Evolutionary conservation across 2,888 invertebrate genomes (phyloP), one percentile per base, ranked within the genome.

Genomic region (Cremastinae sp.): DNA sequence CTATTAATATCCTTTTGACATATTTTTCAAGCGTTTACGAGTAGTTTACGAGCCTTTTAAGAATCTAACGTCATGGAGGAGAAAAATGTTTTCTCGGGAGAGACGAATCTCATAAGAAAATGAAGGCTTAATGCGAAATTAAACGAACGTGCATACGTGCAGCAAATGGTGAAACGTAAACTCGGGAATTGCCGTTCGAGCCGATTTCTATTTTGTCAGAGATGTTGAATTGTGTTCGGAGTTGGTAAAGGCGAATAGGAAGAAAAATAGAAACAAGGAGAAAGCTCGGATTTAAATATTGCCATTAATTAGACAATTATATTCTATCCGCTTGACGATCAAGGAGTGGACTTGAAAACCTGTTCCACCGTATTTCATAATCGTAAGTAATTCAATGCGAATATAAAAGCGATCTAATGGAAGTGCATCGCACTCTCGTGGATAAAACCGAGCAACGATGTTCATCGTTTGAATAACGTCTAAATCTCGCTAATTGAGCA

Each of bases 191-290:
- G 10, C 65, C 70, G 39, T 43, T 22, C 35, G 37, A 10, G 74
- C 39, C 39, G 65, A 65, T 70, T 77, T 77, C 59, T 70, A 70
- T 53, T n/a, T 55, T 41, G 59, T 47, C 41, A 37, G 43, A 59
- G 20, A 65, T 53, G 73, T 49, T 28, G 28, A 28, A 28, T 28
- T 5, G 28, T 28, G 28, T 5, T 3, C 28, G 28, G 28, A 28
- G 28, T 28, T 28, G 28, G 28, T 3, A 5, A 51, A 59, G 45
- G 56, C 12, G 8, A 39, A 37, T 37, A 9, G 43, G 22, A 49
- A 3, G 1, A 43, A 28, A 58, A 14, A 28, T n/a, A 47, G 12
- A 56, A 58, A 58, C 58, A 59, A 68, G 45, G 69, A 37, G 53
- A 70, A 75, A 65, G 47, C n/a, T 49, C 20, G 12, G 10, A 53